Evolutionary conservation across 2,797 vertebrate species (phyloP), one percentile per base, ranked within the genome.

Genomic region (Sebastes baramenuke): DNA sequence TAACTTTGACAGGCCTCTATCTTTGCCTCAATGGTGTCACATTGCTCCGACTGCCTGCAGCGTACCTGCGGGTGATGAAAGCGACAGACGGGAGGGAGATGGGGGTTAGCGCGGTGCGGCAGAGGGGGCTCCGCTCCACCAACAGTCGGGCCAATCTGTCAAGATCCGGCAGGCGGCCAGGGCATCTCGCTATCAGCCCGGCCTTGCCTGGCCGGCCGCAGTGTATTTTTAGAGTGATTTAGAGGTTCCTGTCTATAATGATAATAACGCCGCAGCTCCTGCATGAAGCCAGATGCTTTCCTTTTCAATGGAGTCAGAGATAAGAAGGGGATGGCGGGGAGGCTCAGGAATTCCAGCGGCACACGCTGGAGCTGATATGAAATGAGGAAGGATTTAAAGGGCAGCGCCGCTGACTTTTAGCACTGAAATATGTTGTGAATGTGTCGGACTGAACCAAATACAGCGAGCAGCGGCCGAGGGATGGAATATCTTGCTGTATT

Each of bases 141-240:
- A 81, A 79, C 77, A 73, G 80, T 82, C 22, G 22, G 79, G 69
- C 82, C 92, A 87, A 92, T 93, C 91, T 89, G 89, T 93, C 90
- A 86, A 71, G 85, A 90, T 87, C 73, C 52, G 89, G 89, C 90
- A 81, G 80, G 72, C 84, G 32, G 80, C 92, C 91, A 86, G 90
- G 80, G 83, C 93, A 70, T 85, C 83, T 72, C 64, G 84, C 88
- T 88, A 73, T 91, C 86, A 69, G 85, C 68, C 52, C n/a, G 22
- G 72, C 79, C 85, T 38, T 36, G 86, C 74, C 81, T 42, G 87
- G 32, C 87, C 14, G 42, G 36, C 87, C 72, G 86, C 82, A 64
- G 88, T 87, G 88, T 92, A 92, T 93, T 94, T 93, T 94, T 92
- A 87, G 90, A 92, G 88, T 93, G 92, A 94, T 95, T 93, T 94